phyloP scores from a whole-genome alignment of 1,140 invertebrate genomes.

The Drosophila mojavensis region DNA sequence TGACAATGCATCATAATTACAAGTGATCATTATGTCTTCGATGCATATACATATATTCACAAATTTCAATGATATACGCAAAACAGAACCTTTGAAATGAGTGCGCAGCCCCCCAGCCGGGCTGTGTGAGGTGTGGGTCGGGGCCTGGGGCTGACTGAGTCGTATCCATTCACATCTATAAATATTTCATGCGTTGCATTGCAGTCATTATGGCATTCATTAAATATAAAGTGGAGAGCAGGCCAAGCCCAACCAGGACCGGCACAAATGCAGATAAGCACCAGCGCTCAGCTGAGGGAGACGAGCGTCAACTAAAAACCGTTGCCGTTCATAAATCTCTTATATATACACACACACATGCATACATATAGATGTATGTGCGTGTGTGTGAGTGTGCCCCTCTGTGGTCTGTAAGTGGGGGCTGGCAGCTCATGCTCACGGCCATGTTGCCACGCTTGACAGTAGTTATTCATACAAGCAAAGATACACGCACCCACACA shows the following conservation, averaged over 20 bases:
- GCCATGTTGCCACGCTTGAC: conserved; percentile 54
- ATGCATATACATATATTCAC: conserved; percentile 10
- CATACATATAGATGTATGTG: background rate
- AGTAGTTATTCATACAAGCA: conserved; percentile 75
- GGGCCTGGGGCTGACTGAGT: conserved; percentile 1
- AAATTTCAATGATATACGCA: conserved; percentile 14
- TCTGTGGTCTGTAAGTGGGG: conserved; percentile 17
- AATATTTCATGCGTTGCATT: conserved; percentile 80
- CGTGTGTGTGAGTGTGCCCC: conserved; percentile 14
- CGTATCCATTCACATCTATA: conserved; percentile 66
- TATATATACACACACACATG: background rate
- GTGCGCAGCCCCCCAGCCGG: background rate
- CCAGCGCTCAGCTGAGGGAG: conserved; percentile 30
- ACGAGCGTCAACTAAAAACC: conserved; percentile 66
- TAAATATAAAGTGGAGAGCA: conserved; percentile 69
- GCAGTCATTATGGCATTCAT: conserved; percentile 82
- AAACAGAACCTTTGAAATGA: conserved; percentile 25
- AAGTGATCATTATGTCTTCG: conserved; percentile 36
- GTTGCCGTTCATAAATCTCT: conserved; percentile 73
- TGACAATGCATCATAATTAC: conserved; percentile 15
- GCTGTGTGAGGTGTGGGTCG: too few relatives aligned
- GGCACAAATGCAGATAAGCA: conserved; percentile 45
- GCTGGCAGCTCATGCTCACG: conserved; percentile 34
- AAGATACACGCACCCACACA: conserved; percentile 8
- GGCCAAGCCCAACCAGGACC: conserved; percentile 12